Evolutionary conservation across 2,888 invertebrate species (phyloP).

Genomic region (Catocala fraxini): DNA sequence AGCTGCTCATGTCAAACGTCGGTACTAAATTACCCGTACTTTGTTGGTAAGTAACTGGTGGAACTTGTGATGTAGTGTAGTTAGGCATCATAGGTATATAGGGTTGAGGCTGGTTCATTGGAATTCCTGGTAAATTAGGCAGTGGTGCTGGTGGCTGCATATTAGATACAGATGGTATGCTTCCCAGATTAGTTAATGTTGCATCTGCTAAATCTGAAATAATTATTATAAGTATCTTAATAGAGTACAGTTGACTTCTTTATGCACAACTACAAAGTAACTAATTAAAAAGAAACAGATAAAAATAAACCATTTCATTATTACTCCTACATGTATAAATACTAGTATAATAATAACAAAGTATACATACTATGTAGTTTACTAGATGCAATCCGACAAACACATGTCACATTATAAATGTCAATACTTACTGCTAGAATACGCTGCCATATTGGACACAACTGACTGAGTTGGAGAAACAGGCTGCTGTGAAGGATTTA

Average conservation of each 20-base stretch:
- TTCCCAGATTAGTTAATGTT: constrained; percentile 81
- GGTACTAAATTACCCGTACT: constrained; percentile 67
- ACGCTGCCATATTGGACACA: constrained; percentile 81
- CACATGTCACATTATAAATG: neutral
- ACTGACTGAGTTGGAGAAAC: constrained; percentile 74
- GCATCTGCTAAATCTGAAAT: constrained; percentile 82
- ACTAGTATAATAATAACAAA: no score
- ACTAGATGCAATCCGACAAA: no score
- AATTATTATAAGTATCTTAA: constrained; percentile 6
- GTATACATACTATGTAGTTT: no score
- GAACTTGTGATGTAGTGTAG: constrained; percentile 70
- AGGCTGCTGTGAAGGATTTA: constrained; percentile 56
- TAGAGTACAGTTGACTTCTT: no score
- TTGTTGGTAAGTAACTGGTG: constrained; percentile 54
- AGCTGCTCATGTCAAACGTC: constrained; percentile 81
- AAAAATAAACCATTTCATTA: no score
- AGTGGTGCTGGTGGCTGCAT: constrained; percentile 86
- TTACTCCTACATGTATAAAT: no score
- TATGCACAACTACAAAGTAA: no score
- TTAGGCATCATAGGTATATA: constrained; percentile 85
- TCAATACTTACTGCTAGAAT: constrained; percentile 81
- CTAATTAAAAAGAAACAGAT: no score
- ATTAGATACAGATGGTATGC: constrained; percentile 82
- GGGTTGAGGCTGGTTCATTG: constrained; percentile 85
- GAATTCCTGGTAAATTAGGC: constrained; percentile 83